Evolutionary conservation across 2,888 invertebrate genomes (phyloP), one percentile per base, ranked within the genome.

Genomic region (Drosophila vallismaia): DNA sequence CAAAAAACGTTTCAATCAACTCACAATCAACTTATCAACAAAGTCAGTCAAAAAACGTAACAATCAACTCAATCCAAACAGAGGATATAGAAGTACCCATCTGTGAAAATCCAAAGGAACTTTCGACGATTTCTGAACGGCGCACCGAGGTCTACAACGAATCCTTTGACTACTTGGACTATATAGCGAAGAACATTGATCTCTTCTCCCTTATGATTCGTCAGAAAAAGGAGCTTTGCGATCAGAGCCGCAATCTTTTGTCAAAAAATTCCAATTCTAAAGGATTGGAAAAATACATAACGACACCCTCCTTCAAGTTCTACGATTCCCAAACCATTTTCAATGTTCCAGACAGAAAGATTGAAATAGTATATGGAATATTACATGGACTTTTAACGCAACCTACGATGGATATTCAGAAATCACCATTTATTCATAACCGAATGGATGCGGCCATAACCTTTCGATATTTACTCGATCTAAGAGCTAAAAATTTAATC

Each of bases 401-500:
- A 50, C 36, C 58, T 9, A n/a, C 44, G 2, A 75, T 90, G 29
- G 79, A 90, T 48, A 67, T 88, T 33, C 71, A 58, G 0, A 76
- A 74, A n/a, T 31, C 58, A 0, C 8, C 69, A 0, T 77, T 76
- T 10, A 66, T 89, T 5, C 60, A 24, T 0, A 77, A 64, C 19
- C 80, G 83, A n/a, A 56, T 69, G 42, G 68, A 84, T 14, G 84
- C 76, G 1, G 77, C 85, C 1, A 75, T 75, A 10, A 78, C 76
- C 0, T 85, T 72, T 64, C 71, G 69, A 1, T 62, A 79, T 51
- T 28, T 89, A 0, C 49, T 89, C n/a, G 89, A 89, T 10, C 68
- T 89, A 0, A 77, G 85, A 42, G 68, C 79, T 7, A 78, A 75
- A 1, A 76, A 72, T 19, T 58, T 89, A 9, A 58, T 89, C 19